Evolutionary conservation across 2,888 invertebrate genomes (phyloP).

Genomic region (Cabera pusaria): DNA sequence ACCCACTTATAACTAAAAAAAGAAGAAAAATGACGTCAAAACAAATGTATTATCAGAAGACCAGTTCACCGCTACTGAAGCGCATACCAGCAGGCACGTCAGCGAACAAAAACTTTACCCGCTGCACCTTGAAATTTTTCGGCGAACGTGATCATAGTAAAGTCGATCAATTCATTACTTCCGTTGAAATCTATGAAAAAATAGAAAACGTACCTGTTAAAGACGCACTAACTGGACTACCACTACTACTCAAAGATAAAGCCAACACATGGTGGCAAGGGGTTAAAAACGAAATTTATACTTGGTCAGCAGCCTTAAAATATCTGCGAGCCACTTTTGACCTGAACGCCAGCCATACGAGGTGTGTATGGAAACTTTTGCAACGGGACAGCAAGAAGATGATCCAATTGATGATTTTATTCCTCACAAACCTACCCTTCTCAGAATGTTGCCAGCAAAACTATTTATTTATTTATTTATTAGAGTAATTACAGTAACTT

Average conservation of each 20-base stretch:
- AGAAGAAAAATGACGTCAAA: too few species aligned
- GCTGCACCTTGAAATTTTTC: background rate
- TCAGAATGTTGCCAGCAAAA: conserved; percentile 1
- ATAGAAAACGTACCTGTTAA: conserved; percentile 3
- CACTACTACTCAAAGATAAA: conserved; percentile 1
- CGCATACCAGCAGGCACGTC: too few species aligned
- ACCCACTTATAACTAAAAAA: too few species aligned
- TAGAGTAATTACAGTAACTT: too few species aligned
- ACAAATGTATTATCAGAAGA: too few species aligned
- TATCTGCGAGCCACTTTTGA: conserved; percentile 4
- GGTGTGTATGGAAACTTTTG: conserved; percentile 2
- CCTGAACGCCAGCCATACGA: conserved; percentile 8
- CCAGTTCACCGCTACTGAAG: too few species aligned
- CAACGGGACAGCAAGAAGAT: background rate
- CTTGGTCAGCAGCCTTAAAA: background rate
- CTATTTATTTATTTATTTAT: too few species aligned
- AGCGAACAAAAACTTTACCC: too few species aligned
- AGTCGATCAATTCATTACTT: conserved; percentile 4
- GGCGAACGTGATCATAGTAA: background rate
- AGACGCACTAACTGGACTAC: conserved; percentile 2
- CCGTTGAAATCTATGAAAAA: conserved; percentile 1
- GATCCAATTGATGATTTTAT: conserved; percentile 7
- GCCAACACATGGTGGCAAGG: conserved; percentile 10
- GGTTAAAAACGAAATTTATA: conserved; percentile 5
- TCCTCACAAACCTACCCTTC: background rate